These are phyloP conservation scores for Salvator merianae DNA, from an alignment of 2,113 vertebrate species.

Conservation along the genomic window DNA sequence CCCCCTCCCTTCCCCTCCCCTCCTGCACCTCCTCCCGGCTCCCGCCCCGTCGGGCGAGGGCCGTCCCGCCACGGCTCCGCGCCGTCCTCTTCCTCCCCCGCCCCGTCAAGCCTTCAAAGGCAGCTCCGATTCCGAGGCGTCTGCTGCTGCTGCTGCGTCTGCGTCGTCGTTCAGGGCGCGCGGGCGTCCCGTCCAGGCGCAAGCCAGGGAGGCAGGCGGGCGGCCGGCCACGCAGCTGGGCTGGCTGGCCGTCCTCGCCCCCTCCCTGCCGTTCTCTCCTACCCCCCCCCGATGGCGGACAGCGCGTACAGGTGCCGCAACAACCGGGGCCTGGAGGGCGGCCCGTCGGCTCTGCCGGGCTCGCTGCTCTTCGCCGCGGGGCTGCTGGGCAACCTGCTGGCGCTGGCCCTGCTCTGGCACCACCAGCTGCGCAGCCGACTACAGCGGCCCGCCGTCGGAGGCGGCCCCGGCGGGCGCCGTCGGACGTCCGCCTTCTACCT, in stretches of 20 bases:
- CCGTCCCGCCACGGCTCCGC: not conserved
- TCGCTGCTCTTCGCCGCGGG: conserved; percentile 81
- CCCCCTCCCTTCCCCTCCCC: not conserved
- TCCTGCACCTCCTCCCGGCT: not conserved
- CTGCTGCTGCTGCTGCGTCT: not conserved
- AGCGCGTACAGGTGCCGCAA: conserved; percentile 60
- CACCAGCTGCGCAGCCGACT: conserved; percentile 63
- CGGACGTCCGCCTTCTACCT: conserved; percentile 75
- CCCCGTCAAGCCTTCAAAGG: not conserved
- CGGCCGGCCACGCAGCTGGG: not conserved
- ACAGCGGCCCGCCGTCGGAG: not conserved
- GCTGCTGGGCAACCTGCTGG: conserved; percentile 79
- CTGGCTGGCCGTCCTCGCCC: not conserved
- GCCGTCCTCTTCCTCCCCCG: not conserved
- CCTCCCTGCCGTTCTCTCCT: not conserved
- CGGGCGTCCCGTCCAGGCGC: not conserved
- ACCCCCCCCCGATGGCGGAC: conserved; percentile 14
- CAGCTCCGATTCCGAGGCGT: not conserved
- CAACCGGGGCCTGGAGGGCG: conserved; percentile 61
- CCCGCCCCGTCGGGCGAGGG: not conserved
- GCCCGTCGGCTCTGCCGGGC: conserved; percentile 66
- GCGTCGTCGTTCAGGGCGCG: not conserved
- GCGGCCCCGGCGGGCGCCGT: conserved; percentile 34
- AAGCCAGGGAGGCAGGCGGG: not conserved
- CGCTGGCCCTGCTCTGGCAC: conserved; percentile 72